Evolutionary conservation across 2,113 vertebrate genomes (phyloP).

Genomic region (Calypte anna): DNA sequence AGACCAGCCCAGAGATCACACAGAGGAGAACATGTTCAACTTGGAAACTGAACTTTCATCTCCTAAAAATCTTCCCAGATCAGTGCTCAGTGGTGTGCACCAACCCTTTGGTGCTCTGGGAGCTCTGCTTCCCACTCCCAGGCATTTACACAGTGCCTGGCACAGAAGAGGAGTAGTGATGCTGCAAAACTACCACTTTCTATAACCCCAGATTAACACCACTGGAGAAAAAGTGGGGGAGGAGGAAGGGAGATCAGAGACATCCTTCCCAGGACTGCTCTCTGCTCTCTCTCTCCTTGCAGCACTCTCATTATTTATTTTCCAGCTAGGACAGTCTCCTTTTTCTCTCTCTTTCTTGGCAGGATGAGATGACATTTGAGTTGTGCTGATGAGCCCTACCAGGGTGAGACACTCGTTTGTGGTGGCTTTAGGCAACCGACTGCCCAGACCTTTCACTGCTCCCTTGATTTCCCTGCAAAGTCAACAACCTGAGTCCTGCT

Average conservation of each 20-base stretch:
- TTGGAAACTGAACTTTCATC: neutral
- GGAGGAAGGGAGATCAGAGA: neutral
- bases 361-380: constrained; percentile 38
- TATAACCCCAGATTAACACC: neutral
- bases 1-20: neutral
- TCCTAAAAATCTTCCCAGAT: neutral
- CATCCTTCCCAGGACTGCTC: neutral
- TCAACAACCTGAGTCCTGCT: neutral
- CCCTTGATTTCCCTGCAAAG: neutral
- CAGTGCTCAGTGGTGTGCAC: neutral
- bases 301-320: neutral
- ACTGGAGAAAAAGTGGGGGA: neutral
- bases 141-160: neutral
- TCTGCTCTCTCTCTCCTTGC: neutral
- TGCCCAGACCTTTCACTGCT: constrained; percentile 48
- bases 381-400: constrained; percentile 47
- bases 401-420: constrained; percentile 49
- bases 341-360: neutral
- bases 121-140: neutral
- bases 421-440: constrained; percentile 40
- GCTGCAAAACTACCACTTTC: neutral
- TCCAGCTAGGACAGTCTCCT: neutral
- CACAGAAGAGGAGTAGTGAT: neutral
- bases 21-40: neutral
- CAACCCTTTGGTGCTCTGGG: neutral